These are phyloP conservation scores for Bucorvus abyssinicus DNA, from an alignment of 2,797 vertebrate genomes.

Conservation along the genomic window DNA sequence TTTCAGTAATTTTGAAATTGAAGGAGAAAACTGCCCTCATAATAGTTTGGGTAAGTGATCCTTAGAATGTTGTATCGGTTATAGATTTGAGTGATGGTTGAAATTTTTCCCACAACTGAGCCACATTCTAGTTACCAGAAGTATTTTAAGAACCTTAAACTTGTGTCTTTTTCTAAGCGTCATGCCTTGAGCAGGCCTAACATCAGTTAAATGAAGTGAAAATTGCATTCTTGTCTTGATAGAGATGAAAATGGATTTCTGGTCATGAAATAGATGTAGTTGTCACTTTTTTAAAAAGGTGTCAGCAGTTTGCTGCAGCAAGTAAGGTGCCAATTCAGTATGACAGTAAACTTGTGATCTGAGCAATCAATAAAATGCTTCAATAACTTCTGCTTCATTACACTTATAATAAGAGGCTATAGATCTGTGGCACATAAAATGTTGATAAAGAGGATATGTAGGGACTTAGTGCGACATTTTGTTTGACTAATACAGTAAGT, in stretches of 20 bases:
- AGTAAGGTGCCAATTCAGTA: slow-evolving; percentile 90
- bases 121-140: slow-evolving; percentile 74
- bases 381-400: slow-evolving; percentile 92
- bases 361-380: slow-evolving; percentile 94
- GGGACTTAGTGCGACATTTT: slow-evolving; percentile 66
- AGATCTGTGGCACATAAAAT: slow-evolving; percentile 85
- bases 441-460: slow-evolving; percentile 79
- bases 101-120: slow-evolving; percentile 72
- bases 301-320: slow-evolving; percentile 91
- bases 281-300: slow-evolving; percentile 94
- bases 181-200: slow-evolving; percentile 83
- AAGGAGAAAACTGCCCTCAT: slow-evolving; percentile 15
- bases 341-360: slow-evolving; percentile 91
- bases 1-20: slow-evolving; percentile 41
- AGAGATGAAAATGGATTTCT: slow-evolving; percentile 95
- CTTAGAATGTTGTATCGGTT: slow-evolving; percentile 56
- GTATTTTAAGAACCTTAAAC: slow-evolving; percentile 84
- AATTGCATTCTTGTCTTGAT: slow-evolving; percentile 95
- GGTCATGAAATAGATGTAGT: slow-evolving; percentile 93
- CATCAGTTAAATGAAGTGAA: slow-evolving; percentile 95
- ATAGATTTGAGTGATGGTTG: slow-evolving; percentile 46
- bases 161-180: slow-evolving; percentile 82
- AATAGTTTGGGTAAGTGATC: slow-evolving; percentile 12
- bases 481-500: slow-evolving; percentile 75
- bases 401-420: slow-evolving; percentile 91